Evolutionary conservation across 2,888 invertebrate genomes (phyloP).

Genomic region (Agrochola litura): DNA sequence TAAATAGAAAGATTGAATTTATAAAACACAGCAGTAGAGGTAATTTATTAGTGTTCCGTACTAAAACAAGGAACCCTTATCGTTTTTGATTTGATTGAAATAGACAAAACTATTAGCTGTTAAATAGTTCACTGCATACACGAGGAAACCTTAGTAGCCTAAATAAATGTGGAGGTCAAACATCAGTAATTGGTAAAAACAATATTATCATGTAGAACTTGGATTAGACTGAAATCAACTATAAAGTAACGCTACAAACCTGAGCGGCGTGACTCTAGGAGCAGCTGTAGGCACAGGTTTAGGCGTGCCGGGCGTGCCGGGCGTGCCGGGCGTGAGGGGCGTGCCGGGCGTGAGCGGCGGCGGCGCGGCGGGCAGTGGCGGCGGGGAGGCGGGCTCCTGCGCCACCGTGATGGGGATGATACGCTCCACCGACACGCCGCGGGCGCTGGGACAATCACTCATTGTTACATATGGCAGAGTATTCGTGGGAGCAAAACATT

Average conservation of each 20-base stretch:
- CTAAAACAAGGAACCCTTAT: not conserved
- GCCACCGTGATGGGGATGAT: slow-evolving; percentile 87
- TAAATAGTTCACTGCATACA: not conserved
- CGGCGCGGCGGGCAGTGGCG: slow-evolving; percentile 62
- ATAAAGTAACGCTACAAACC: slow-evolving; percentile 7
- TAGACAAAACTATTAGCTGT: not conserved
- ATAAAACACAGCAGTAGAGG: not conserved
- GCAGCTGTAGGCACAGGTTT: slow-evolving; percentile 54
- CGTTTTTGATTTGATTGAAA: not conserved
- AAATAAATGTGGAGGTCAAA: not conserved
- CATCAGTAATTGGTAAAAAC: not conserved
- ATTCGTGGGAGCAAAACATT: not conserved
- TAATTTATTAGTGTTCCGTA: not conserved
- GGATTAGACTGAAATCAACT: not conserved
- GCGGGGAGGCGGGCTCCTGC: slow-evolving; percentile 64
- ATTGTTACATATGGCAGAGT: not conserved
- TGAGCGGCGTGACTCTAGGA: slow-evolving; percentile 63
- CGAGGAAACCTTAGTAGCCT: not conserved
- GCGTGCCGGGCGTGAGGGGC: slow-evolving; percentile 14
- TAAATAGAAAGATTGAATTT: too few species aligned
- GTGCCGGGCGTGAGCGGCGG: slow-evolving; percentile 24
- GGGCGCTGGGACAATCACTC: not conserved
- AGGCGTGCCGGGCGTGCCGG: slow-evolving; percentile 15
- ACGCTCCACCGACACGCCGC: slow-evolving; percentile 88
- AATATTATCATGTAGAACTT: not conserved